Evolutionary conservation across 2,888 invertebrate species (phyloP).

Genomic region (Rhyacophila evoluta): DNA sequence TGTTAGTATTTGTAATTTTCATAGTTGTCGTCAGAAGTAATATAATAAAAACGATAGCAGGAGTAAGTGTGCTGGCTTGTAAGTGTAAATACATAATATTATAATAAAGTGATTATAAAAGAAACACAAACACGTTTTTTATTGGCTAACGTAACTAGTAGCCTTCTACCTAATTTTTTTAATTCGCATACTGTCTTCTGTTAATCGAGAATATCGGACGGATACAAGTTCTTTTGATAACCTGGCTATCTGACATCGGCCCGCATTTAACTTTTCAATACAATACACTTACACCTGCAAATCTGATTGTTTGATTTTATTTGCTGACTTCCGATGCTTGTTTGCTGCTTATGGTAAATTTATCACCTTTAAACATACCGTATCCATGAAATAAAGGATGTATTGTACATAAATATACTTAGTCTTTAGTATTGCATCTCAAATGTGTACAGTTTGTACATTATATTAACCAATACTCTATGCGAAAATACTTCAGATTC

Average conservation of each 20-base stretch:
- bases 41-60: slow-evolving; percentile 6
- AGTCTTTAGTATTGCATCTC: not conserved
- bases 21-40: slow-evolving; percentile 27
- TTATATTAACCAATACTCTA: not conserved
- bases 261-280: not conserved
- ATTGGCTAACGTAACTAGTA: not conserved
- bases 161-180: not conserved
- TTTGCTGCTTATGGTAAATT: not conserved
- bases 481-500: not conserved
- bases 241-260: not conserved
- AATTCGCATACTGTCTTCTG: not conserved
- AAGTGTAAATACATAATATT: slow-evolving; percentile 17
- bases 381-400: not conserved
- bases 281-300: not conserved
- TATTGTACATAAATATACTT: slow-evolving; percentile 26
- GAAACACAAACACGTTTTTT: not conserved
- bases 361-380: not conserved
- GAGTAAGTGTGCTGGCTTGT: slow-evolving; percentile 12
- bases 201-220: too few species aligned
- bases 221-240: not conserved
- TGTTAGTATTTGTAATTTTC: slow-evolving; percentile 29
- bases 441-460: not conserved
- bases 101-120: slow-evolving; percentile 18
- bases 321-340: not conserved
- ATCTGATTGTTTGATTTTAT: not conserved